Conservation (phyloP, 2,797 vertebrate species). For the Crocodylus rhombifer region DNA sequence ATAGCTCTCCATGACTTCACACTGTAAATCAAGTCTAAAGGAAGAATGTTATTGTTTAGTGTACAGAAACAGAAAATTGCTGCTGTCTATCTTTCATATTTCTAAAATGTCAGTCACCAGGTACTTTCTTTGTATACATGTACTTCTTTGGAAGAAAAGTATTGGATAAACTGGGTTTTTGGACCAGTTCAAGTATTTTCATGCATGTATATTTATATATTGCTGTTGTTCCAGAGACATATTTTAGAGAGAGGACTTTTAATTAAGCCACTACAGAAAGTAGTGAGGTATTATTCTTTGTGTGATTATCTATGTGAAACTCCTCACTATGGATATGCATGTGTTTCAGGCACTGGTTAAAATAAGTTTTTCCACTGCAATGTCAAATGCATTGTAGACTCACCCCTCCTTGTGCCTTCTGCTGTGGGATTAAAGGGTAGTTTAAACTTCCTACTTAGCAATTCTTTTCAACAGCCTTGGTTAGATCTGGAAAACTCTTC, state of each 20-base stretch:
- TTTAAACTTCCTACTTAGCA: no score
- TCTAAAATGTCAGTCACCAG: conserved; percentile 43
- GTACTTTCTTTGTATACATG: background rate
- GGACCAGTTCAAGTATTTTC: background rate
- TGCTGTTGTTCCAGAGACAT: background rate
- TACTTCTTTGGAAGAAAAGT: background rate
- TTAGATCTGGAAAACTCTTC: no score
- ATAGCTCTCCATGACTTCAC: conserved; percentile 9
- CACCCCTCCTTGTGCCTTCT: no score
- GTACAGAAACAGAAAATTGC: conserved; percentile 5
- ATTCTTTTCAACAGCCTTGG: no score
- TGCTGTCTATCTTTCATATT: conserved; percentile 52
- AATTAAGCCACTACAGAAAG: background rate
- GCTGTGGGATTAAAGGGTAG: no score
- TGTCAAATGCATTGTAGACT: no score
- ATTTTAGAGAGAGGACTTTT: background rate
- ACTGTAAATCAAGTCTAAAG: conserved; percentile 29
- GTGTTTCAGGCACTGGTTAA: no score
- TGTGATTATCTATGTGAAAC: no score
- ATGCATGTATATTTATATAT: background rate
- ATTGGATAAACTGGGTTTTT: background rate
- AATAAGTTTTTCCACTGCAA: no score
- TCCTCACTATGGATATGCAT: no score
- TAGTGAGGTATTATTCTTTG: no score
- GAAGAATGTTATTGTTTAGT: conserved; percentile 32